phyloP scores from a whole-genome alignment of 2,113 vertebrate genomes.

The Cynopterus brachyotis region DNA sequence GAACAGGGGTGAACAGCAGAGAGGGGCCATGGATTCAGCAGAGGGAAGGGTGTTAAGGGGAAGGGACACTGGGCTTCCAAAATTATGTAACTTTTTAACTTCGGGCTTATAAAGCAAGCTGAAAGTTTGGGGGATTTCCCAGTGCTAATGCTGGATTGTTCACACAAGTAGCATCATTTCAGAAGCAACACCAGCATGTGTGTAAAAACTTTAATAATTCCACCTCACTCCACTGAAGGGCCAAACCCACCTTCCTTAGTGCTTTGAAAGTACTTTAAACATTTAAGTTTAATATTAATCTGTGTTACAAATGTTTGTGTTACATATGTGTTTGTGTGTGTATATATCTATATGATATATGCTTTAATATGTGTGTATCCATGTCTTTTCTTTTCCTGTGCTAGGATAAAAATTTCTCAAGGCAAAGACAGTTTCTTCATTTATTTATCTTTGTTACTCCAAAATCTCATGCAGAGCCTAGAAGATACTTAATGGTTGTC shows the following conservation, averaged over 20 bases:
- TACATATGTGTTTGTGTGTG: neutral
- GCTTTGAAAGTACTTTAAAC: constrained; percentile 32
- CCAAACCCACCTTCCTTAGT: neutral
- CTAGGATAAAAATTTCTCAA: neutral
- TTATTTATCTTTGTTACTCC: neutral
- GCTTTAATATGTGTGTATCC: neutral
- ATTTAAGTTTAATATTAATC: neutral
- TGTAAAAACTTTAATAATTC: neutral
- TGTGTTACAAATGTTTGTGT: neutral
- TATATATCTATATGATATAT: neutral
- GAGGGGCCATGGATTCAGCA: neutral
- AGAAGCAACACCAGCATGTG: neutral
- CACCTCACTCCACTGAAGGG: neutral
- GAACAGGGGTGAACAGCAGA: neutral
- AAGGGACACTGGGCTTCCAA: neutral
- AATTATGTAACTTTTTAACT: neutral
- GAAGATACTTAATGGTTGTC: neutral
- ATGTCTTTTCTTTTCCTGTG: neutral
- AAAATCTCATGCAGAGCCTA: neutral
- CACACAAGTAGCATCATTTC: neutral
- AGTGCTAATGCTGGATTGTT: neutral
- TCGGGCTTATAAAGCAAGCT: neutral
- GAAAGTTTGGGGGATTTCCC: neutral
- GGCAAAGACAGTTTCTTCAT: neutral
- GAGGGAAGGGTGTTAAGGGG: neutral